phyloP scores from a whole-genome alignment of 2,113 vertebrate genomes.

The Cyanoderma ruficeps region DNA sequence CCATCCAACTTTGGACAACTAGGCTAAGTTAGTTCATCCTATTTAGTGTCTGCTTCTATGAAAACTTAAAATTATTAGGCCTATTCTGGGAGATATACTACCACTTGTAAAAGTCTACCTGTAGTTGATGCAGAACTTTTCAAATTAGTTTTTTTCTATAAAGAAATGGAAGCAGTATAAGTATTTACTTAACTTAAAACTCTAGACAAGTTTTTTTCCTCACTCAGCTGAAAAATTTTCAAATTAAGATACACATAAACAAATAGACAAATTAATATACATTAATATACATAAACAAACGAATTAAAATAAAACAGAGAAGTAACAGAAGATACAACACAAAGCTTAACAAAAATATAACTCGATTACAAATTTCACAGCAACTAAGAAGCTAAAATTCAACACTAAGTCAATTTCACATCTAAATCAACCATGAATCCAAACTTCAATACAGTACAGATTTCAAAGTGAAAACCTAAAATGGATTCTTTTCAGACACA shows the following conservation, averaged over 20 bases:
- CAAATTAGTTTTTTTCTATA: neutral
- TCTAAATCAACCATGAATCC: neutral
- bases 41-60: neutral
- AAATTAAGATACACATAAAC: neutral
- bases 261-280: neutral
- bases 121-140: neutral
- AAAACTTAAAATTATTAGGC: neutral
- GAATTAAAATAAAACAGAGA: neutral
- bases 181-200: neutral
- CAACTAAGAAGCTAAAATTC: neutral
- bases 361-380: neutral
- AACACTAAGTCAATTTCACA: neutral
- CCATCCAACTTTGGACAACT: neutral
- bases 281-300: neutral
- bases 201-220: neutral
- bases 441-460: neutral
- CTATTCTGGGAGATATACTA: neutral
- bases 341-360: neutral
- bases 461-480: neutral
- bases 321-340: neutral
- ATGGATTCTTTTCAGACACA: neutral
- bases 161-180: neutral
- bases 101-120: neutral
- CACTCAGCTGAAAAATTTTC: neutral
- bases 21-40: neutral